These are phyloP conservation scores for Tachuris rubrigastra DNA, from an alignment of 2,113 vertebrate species.

Conservation along the genomic window DNA sequence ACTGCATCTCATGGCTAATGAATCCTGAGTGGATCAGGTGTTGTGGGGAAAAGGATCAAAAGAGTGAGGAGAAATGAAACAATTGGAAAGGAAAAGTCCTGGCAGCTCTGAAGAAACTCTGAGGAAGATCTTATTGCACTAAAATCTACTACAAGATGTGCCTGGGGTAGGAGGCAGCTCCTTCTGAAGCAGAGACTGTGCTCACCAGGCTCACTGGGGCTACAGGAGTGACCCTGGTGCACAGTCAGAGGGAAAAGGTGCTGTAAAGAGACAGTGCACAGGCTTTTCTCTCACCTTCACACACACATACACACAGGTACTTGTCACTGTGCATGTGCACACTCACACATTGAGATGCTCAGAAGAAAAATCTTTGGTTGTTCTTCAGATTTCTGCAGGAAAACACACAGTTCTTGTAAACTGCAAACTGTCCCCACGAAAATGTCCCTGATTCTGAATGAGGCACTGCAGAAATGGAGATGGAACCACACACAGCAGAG, in stretches of 20 bases:
- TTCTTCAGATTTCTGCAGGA: background rate
- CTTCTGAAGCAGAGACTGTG: background rate
- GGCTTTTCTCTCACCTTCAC: background rate
- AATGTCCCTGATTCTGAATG: background rate
- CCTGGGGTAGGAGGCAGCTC: background rate
- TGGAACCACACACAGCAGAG: background rate
- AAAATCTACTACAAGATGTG: background rate
- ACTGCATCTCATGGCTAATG: background rate
- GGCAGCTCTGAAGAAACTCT: background rate
- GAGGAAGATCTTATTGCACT: background rate
- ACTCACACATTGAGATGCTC: too few relatives aligned
- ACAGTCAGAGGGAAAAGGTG: background rate
- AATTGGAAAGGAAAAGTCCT: background rate
- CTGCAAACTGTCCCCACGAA: background rate
- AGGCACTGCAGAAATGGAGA: background rate
- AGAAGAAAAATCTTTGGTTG: background rate
- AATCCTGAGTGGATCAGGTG: background rate
- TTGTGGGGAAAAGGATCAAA: background rate
- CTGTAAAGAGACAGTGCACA: too few relatives aligned
- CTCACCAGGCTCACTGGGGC: background rate
- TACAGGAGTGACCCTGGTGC: background rate
- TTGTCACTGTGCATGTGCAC: accelerated
- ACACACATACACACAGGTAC: accelerated
- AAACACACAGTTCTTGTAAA: background rate
- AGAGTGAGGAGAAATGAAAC: background rate